Evolutionary conservation across 2,113 vertebrate genomes (phyloP), one percentile per base, ranked within the genome.

Genomic region (Cyprinodon brontotheroides): DNA sequence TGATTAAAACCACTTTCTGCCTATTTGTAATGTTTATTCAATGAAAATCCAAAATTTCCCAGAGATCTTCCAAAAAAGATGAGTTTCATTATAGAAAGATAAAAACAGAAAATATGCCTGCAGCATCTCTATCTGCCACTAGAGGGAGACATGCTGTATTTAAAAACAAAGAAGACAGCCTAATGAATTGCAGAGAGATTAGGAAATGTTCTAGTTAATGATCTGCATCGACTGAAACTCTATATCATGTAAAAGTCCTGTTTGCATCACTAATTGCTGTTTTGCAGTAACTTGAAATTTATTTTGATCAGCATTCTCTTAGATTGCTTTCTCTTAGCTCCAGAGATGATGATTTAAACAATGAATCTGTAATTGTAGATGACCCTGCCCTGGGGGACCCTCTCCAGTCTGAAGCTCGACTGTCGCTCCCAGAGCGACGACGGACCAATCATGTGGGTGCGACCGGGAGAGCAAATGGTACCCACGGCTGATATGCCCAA

Each of bases 401-500:
- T 98, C 74, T 99, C 98, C 77, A 97, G 95, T 70, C 95, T 99
- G 63, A 95, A 95, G 81, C 95, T 99, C 59, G 95, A 97, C 92
- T 99, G 97, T 83, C 95, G 98, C 81, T 98, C 97, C 41, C 96
- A 99, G 86, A 99, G 98, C 38, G 98, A 99, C 0, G 98, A 99
- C 39, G 98, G 98, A 3, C 98, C 98, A 72, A 99, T 99, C 75
- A 96, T 99, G 97, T 99, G 98, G 98, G 98, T 99, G 66, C 93
- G 98, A 81, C 98, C 98, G 0, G 98, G 98, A 71, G 98, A 99
- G 73, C 98, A 99, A 89, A 99, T 99, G 98, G 97, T 99, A 3
- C 98, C 98, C 29, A 99, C 97, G 41, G 98, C 97, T 74, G 98
- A 99, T 78, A 96, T 98, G 96, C 97, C 97, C 93, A 99, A 99